These are phyloP conservation scores for Malthinus flaveolus DNA, from an alignment of 2,888 invertebrate genomes.

Conservation along the genomic window DNA sequence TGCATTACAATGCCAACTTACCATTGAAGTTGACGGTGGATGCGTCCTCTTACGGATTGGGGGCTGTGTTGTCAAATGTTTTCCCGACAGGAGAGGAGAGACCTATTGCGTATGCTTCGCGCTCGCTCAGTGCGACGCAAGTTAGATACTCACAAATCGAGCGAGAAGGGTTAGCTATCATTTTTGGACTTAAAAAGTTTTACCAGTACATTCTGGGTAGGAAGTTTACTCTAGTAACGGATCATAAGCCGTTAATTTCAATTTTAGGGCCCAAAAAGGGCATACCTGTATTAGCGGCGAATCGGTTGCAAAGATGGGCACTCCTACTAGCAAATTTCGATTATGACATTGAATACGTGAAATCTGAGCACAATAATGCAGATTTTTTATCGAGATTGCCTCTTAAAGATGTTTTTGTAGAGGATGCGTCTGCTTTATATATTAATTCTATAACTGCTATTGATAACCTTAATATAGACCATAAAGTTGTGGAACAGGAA, in stretches of 20 bases:
- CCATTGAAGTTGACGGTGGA: background rate
- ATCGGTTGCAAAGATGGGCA: no score
- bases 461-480: background rate
- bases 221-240: background rate
- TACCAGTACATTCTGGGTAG: no score
- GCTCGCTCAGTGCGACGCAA: background rate
- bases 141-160: background rate
- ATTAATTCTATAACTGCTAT: background rate
- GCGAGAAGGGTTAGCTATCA: background rate
- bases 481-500: background rate
- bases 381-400: background rate
- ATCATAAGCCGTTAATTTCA: background rate
- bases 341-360: background rate
- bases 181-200: background rate
- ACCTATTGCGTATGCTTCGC: background rate
- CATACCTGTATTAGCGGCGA: no score
- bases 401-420: background rate
- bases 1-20: background rate
- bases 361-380: background rate
- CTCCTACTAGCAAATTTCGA: no score
- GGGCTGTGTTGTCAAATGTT: background rate
- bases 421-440: background rate
- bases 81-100: background rate
- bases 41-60: background rate
- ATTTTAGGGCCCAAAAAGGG: no score